These are phyloP conservation scores for Homarus americanus DNA, from an alignment of 1,140 invertebrate genomes.

Conservation along the genomic window DNA sequence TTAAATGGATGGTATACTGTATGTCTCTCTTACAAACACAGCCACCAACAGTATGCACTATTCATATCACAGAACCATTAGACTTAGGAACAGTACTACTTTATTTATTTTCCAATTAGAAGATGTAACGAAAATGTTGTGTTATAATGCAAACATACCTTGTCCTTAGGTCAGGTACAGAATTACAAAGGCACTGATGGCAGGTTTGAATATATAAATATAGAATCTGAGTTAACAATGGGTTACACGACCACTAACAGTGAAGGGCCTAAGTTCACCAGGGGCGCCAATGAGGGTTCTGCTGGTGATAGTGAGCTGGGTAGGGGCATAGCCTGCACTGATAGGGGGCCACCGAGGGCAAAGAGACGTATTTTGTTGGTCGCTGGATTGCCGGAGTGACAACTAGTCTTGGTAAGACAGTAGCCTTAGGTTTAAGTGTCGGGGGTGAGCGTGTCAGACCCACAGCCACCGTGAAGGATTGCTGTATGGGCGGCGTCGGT, in stretches of 20 bases:
- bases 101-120: background rate
- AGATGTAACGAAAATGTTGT: background rate
- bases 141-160: background rate
- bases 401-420: background rate
- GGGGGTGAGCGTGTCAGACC: background rate
- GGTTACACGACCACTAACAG: too few species aligned
- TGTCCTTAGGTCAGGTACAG: constrained; percentile 17
- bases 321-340: constrained; percentile 20
- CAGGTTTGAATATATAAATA: background rate
- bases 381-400: background rate
- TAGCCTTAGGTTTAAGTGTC: background rate
- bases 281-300: constrained; percentile 65
- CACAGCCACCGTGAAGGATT: constrained; percentile 1
- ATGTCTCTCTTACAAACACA: background rate
- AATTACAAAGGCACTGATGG: constrained; percentile 12
- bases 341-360: background rate
- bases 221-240: background rate
- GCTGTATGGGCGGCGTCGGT: background rate
- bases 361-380: background rate
- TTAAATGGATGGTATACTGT: too few species aligned
- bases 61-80: constrained; percentile 56
- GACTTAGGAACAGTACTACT: constrained; percentile 45
- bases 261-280: constrained; percentile 16
- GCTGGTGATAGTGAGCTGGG: constrained; percentile 42
- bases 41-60: background rate